Conservation (phyloP, 23 tunicate genomes). For the Trididemnum miniatum region DNA sequence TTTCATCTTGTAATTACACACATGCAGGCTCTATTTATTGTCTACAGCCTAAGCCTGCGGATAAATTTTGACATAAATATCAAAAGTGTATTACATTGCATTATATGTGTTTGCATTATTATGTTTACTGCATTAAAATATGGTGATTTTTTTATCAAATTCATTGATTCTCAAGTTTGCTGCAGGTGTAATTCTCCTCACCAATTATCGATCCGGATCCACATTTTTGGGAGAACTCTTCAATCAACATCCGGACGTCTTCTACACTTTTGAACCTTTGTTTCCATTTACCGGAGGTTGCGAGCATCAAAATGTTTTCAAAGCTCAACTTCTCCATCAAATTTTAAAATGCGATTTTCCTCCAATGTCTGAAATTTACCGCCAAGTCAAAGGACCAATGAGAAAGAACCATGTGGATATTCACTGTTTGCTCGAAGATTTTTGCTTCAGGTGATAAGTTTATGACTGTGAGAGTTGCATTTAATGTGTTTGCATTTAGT, state of each 20-base stretch:
- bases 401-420: constrained; percentile 24
- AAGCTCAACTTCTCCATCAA: constrained; percentile 3
- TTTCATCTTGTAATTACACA: too few species aligned
- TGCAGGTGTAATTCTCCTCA: constrained; percentile 70
- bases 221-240: constrained; percentile 94
- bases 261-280: constrained; percentile 89
- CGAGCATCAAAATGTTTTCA: not conserved
- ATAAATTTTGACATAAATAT: too few species aligned
- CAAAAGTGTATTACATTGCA: too few species aligned
- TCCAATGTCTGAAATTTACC: constrained; percentile 21
- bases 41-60: too few species aligned
- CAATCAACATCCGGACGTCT: constrained; percentile 88
- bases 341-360: constrained; percentile 80
- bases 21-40: too few species aligned
- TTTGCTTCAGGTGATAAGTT: constrained; percentile 75
- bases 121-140: too few species aligned
- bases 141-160: too few species aligned
- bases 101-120: too few species aligned
- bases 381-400: constrained; percentile 23
- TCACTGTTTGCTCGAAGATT: constrained; percentile 63
- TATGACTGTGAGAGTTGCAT: too few species aligned
- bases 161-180: too few species aligned
- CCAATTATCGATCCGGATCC: constrained; percentile 95
- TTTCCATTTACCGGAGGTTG: constrained; percentile 64
- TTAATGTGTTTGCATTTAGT: too few species aligned